A percentile compares a stretch with the other conserved stretches of the same genome.
phyloP scores from a whole-genome alignment of 2,797 vertebrate genomes.

The Periparus ater region DNA sequence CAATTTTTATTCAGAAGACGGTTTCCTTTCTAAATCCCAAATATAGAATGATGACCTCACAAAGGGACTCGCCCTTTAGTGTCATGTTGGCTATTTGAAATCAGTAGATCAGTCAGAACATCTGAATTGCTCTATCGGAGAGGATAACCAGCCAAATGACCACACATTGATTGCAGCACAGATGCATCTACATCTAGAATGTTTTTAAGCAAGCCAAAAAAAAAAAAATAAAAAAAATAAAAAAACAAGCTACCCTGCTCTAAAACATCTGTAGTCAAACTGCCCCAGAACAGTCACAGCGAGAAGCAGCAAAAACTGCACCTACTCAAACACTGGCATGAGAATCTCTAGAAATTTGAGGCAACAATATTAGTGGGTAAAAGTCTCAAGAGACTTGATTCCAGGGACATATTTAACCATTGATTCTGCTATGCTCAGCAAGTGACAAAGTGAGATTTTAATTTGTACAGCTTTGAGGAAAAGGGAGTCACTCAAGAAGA shows the following conservation, averaged over 20 bases:
- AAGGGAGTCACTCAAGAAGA: neutral
- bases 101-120: neutral
- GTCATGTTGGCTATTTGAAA: neutral
- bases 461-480: neutral
- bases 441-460: neutral
- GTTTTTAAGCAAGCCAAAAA: neutral
- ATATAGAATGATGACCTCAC: neutral
- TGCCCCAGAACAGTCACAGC: neutral
- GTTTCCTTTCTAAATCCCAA: neutral
- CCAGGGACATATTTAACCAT: neutral
- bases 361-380: neutral
- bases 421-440: neutral
- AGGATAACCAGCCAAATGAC: neutral
- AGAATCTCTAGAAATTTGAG: neutral
- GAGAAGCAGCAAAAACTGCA: neutral
- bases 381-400: neutral
- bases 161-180: neutral
- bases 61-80: neutral
- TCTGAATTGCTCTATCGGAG: neutral
- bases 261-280: neutral
- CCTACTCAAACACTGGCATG: neutral
- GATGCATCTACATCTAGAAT: neutral
- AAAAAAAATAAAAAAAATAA: no score
- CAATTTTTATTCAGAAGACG: neutral
- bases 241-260: neutral